Conservation (phyloP, 2,888 invertebrate species). For the Thysanoteuthis rhombus region DNA sequence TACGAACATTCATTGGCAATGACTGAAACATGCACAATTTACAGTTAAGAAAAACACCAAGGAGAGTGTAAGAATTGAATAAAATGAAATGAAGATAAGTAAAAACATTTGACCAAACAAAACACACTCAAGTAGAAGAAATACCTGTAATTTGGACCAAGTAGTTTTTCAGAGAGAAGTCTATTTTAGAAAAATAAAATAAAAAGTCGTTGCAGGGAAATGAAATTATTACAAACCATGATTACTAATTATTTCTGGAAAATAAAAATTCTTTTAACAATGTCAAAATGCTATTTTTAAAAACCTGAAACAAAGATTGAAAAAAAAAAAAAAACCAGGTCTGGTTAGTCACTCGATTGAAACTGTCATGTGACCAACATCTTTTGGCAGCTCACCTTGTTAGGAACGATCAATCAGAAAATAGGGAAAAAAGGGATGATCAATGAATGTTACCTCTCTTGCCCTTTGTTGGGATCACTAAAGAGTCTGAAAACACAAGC, state of each 20-base stretch:
- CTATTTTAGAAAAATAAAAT: background rate
- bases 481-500: too few species aligned
- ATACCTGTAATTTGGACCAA: background rate
- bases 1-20: background rate
- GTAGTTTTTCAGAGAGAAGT: background rate
- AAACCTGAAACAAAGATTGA: too few species aligned
- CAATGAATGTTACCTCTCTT: too few species aligned
- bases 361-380: too few species aligned
- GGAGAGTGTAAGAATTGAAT: background rate
- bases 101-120: background rate
- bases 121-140: background rate
- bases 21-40: background rate
- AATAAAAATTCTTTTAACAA: too few species aligned
- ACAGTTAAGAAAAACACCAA: background rate
- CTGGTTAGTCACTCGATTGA: too few species aligned
- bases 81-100: background rate
- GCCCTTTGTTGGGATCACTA: too few species aligned
- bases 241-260: background rate
- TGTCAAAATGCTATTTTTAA: too few species aligned
- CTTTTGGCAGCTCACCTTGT: too few species aligned
- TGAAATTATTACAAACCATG: background rate
- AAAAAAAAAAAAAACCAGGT: too few species aligned
- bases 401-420: too few species aligned
- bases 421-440: too few species aligned
- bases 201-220: background rate